Evolutionary conservation across 2,797 vertebrate species (phyloP), one percentile per base, ranked within the genome.

Genomic region (Neopelma chrysocephalum): DNA sequence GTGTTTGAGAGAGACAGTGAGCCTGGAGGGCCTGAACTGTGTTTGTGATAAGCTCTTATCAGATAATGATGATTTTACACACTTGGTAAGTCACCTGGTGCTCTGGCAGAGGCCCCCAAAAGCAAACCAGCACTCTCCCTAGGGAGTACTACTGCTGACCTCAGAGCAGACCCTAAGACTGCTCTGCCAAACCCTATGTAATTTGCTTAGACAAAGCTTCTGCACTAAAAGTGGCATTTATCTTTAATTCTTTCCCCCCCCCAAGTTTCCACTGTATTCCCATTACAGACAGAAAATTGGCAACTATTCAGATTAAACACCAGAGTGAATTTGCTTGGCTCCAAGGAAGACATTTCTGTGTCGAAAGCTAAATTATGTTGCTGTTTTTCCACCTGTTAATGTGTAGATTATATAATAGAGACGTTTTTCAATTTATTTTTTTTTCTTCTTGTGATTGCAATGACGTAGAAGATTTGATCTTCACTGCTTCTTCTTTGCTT

Each of bases 301-400:
- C 97, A 96, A 80, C 90, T 43, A 68, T 97, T 96, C 96, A 98
- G 96, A 93, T 97, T 95, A 97, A 97, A 97, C 95, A 97, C 70
- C 53, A 53, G 80, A 77, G 89, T 89, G 89, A 96, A 91, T 95
- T 93, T 92, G 32, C 87, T 96, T 96, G 95, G 95, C 94, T 96
- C 82, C 81, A 85, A 93, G 77, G 86, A 93, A 96, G 90, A 94
- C 31, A 72, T 96, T 96, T 96, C 88, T 88, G 89, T 83, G 93
- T 93, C 57, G 7, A 97, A 97, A 96, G 62, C 78, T 94, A 96
- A 96, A 94, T 90, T 79, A 86, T 75, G 75, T 80, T 94, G 95
- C 95, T 92, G 77, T 93, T 97, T 97, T 97, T 94, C 90, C 96
- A 97, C 96, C 96, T 97, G 96, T 93, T 97, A 92, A 92, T 91